These are phyloP conservation scores for Plumapathes pennacea DNA, from an alignment of 92 coral and sea anemone genomes.

Conservation along the genomic window DNA sequence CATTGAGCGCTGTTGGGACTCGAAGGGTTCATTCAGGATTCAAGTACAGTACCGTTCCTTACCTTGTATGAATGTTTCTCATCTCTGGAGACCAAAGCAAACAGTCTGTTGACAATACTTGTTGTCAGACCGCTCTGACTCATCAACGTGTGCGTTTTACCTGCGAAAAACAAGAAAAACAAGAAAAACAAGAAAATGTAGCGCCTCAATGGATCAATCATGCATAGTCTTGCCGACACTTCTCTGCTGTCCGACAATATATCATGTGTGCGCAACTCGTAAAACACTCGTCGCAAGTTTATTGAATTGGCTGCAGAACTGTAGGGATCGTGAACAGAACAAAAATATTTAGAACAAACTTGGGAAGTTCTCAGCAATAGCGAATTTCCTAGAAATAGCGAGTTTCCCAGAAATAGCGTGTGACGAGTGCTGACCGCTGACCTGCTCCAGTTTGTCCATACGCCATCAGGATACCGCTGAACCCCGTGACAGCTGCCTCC, in stretches of 20 bases:
- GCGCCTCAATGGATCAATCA: background rate
- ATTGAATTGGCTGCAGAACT: too few species aligned
- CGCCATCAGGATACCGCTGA: conserved; percentile 83
- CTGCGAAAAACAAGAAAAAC: conserved; percentile 12
- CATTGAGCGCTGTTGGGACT: background rate
- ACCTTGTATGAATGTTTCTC: conserved; percentile 71
- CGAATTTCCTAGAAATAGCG: too few species aligned
- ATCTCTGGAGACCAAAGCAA: conserved; percentile 67
- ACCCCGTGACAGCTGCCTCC: conserved; percentile 82
- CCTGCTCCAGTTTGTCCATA: conserved; percentile 95
- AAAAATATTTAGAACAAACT: too few species aligned
- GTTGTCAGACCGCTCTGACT: conserved; percentile 70
- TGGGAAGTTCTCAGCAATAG: too few species aligned
- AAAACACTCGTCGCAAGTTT: too few species aligned
- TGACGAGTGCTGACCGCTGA: conserved; percentile 10
- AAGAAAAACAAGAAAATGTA: background rate
- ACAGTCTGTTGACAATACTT: conserved; percentile 64
- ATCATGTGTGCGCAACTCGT: too few species aligned
- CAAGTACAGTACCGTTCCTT: background rate
- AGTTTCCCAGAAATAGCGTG: too few species aligned
- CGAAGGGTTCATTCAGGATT: background rate
- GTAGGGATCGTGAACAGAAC: too few species aligned
- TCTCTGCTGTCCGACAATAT: too few species aligned
- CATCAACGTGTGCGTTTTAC: conserved; percentile 83
- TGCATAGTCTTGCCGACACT: too few species aligned